Percentiles rank a stretch among this genome's conserved stretches.
phyloP scores from a whole-genome alignment of 2,797 vertebrate species.

The Paguma larvata region DNA sequence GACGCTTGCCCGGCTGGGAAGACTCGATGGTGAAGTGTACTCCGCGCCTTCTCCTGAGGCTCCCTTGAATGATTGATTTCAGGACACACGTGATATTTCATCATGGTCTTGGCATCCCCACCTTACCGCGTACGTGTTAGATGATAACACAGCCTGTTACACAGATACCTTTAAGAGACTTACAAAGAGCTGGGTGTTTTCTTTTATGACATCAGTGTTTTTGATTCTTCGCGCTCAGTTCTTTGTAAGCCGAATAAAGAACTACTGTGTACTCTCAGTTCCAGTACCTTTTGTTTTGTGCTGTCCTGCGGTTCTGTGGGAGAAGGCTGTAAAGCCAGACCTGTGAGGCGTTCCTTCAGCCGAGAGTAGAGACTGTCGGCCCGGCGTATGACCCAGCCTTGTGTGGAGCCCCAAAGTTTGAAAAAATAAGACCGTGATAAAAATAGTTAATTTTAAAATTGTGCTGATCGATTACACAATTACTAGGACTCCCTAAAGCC shows the following conservation, averaged over 20 bases:
- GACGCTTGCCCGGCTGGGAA: not conserved
- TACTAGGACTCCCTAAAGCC: not conserved
- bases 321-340: not conserved
- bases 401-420: not conserved
- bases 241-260: constrained; percentile 1
- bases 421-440: not conserved
- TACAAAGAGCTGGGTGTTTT: not conserved
- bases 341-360: not conserved
- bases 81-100: accelerated
- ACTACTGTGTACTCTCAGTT: not conserved
- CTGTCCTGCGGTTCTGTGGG: not conserved
- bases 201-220: not conserved
- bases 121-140: not conserved
- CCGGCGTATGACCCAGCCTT: not conserved
- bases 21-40: not conserved
- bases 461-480: not conserved
- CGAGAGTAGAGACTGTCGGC: not conserved
- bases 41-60: not conserved
- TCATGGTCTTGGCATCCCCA: not conserved
- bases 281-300: not conserved
- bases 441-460: not conserved
- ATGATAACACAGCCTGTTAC: not conserved
- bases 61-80: not conserved
- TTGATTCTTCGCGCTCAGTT: not conserved
- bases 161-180: not conserved